These are phyloP conservation scores for Atlantisia rogersi DNA, from an alignment of 2,113 vertebrate species.

Conservation along the genomic window DNA sequence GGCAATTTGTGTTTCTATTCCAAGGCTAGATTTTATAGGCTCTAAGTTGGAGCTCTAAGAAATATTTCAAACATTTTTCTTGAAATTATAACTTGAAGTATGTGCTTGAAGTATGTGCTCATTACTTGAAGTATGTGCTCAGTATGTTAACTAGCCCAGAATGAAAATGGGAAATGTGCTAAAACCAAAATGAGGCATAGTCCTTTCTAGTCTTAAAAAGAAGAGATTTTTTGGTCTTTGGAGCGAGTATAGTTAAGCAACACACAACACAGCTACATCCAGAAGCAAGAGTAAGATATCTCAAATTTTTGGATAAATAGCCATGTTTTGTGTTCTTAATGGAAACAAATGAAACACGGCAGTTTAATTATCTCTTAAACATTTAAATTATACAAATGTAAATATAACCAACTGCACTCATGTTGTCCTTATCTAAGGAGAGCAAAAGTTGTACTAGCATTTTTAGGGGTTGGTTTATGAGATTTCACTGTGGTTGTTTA, in stretches of 20 bases:
- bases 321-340: neutral
- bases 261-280: neutral
- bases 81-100: neutral
- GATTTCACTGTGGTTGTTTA: conserved; percentile 7
- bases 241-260: neutral
- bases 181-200: neutral
- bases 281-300: neutral
- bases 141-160: neutral
- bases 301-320: neutral
- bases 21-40: neutral
- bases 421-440: neutral
- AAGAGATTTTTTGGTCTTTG: neutral
- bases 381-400: neutral
- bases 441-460: neutral
- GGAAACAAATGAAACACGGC: neutral
- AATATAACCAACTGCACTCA: neutral
- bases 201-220: neutral
- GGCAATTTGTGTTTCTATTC: neutral
- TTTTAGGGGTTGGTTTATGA: neutral
- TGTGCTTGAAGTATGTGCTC: neutral
- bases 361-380: neutral
- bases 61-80: neutral
- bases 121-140: neutral
- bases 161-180: neutral
- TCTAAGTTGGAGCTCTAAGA: neutral